phyloP scores from a whole-genome alignment of 1,140 invertebrate genomes.

The Nautilus pompilius region DNA sequence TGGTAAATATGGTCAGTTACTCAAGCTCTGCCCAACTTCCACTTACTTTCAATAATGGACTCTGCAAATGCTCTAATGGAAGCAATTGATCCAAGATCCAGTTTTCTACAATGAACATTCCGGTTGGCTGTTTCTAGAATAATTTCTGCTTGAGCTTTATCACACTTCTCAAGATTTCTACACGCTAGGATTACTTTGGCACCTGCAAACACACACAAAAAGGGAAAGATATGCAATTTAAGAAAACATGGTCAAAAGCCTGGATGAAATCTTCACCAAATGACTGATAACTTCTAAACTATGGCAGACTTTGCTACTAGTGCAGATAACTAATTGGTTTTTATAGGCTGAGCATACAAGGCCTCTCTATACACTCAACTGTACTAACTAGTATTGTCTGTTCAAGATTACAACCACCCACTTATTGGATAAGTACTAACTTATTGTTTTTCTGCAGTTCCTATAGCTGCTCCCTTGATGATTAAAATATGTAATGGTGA shows the following conservation, averaged over 20 bases:
- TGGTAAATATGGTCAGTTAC: too few species aligned
- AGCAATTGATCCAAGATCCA: constrained; percentile 46
- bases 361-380: too few species aligned
- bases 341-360: too few species aligned
- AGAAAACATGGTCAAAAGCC: background rate
- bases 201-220: constrained; percentile 47
- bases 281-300: too few species aligned
- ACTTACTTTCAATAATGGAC: constrained; percentile 53
- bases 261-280: too few species aligned
- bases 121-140: constrained; percentile 35
- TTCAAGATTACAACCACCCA: too few species aligned
- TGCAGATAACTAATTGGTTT: background rate
- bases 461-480: too few species aligned
- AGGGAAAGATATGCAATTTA: background rate
- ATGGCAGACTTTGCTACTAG: background rate
- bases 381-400: too few species aligned
- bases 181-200: constrained; percentile 60
- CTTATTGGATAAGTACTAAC: too few species aligned
- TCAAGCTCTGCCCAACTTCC: too few species aligned
- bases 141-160: constrained; percentile 64
- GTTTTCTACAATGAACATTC: constrained; percentile 65
- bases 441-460: too few species aligned
- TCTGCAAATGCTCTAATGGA: constrained; percentile 47
- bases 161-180: constrained; percentile 60
- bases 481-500: too few species aligned